Base-by-base conservation (phyloP, 2,888 invertebrate genomes). In the Cephus pygmeus region DNA sequence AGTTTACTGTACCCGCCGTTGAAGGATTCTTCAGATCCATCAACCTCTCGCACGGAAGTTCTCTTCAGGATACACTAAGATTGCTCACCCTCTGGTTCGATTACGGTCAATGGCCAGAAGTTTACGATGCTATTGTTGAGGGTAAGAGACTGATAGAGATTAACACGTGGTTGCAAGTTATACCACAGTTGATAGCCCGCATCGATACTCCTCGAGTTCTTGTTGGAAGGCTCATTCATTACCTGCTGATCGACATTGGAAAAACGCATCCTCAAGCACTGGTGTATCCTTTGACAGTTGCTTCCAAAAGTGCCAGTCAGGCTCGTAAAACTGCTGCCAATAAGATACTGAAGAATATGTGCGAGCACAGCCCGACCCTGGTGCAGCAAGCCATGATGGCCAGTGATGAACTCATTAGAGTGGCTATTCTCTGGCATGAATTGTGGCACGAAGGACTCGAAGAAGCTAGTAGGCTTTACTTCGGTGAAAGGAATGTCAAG, bases 351-450 rank as follows among this genome's bases (percentile, higher is more conserved):
- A 97, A 97, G 85, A 97, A 96, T 71, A 99, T 99, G 97, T 96
- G 97, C 84, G 99, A 99, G 82, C 98, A 98, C 92, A 98, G 98
- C 76, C 96, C 95, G 30, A 95, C 95, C 36, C 92, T 99, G 74
- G 99, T 99, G 0, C 96, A 97, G 86, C 99, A 99, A 91, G 99
- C 99, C 0, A 95, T 98, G 87, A 96, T 98, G 96, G 98, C 98
- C 81, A 96, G 98, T 73, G 99, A 99, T 87, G 99, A 99, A 91
- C 93, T 99, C 75, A 99, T 99, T 79, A 93, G 99, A 77, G 98
- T 99, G 1, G 99, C 99, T 2, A 99, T 99, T 83, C 92, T 99
- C 31, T 99, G 99, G 99, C 99, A 99, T 89, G 99, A 99, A 91
- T 95, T 98, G 88, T 99, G 99, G 99, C 98, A 99, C 89, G 99